These are phyloP conservation scores for Arremon brunneinucha DNA, from an alignment of 2,797 vertebrate species.

Conservation along the genomic window DNA sequence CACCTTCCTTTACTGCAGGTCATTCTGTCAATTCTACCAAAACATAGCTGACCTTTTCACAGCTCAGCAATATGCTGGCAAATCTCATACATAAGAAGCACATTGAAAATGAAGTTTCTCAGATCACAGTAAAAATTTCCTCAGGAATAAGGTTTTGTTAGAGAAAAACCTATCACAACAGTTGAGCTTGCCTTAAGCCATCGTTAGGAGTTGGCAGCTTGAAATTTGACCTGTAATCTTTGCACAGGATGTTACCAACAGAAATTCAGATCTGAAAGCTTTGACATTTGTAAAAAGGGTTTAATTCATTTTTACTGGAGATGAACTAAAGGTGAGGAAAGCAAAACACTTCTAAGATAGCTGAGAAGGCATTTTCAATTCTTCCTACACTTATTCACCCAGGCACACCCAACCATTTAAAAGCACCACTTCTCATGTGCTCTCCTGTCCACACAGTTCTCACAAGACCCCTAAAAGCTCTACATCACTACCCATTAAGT, in stretches of 20 bases:
- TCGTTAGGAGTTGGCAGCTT: background rate
- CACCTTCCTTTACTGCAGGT: background rate
- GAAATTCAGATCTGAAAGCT: background rate
- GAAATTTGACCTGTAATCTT: background rate
- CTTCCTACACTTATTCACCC: background rate
- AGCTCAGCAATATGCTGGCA: background rate
- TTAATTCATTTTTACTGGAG: background rate
- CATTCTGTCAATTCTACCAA: background rate
- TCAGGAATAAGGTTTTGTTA: background rate
- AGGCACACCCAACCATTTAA: background rate
- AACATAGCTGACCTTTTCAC: background rate
- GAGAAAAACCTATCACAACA: background rate
- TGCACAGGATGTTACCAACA: background rate
- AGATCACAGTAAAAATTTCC: background rate
- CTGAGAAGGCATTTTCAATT: background rate
- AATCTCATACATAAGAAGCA: background rate
- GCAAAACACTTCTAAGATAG: background rate
- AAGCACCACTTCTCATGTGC: background rate
- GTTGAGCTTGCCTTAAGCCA: background rate
- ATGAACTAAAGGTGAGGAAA: background rate
- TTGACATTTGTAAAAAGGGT: background rate
- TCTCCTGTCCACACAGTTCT: background rate
- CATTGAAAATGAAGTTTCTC: background rate
- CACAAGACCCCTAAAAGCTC: background rate
- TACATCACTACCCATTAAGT: background rate